Evolutionary conservation across 2,113 vertebrate genomes (phyloP).

Genomic region (Raja brachyura): DNA sequence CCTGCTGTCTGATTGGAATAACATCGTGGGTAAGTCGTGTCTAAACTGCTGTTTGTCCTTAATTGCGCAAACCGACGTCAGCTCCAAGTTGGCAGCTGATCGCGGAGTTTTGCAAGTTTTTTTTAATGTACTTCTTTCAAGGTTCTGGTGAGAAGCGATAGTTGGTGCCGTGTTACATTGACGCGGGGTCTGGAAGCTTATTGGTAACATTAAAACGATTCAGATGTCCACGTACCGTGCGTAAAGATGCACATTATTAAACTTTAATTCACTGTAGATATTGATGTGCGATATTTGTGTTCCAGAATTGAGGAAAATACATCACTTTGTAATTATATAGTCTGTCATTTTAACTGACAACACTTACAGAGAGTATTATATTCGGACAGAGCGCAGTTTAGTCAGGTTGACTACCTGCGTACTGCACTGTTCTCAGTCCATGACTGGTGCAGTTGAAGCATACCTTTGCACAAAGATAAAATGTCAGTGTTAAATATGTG

Average conservation of each 20-base stretch:
- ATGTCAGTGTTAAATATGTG: neutral
- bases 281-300: too few species aligned
- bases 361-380: neutral
- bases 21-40: neutral
- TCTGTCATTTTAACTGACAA: neutral
- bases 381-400: neutral
- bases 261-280: neutral
- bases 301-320: neutral
- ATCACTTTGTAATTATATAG: neutral
- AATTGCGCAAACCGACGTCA: neutral
- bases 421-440: neutral
- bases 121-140: neutral
- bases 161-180: neutral
- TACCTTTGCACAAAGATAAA: neutral
- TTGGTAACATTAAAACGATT: neutral
- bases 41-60: neutral
- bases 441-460: neutral
- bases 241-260: neutral
- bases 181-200: too few species aligned
- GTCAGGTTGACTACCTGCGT: neutral
- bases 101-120: conserved; percentile 6
- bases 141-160: neutral
- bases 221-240: too few species aligned
- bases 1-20: neutral
- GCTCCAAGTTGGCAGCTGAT: conserved; percentile 15